phyloP scores from a whole-genome alignment of 1,140 invertebrate species.

The Solenopsis invicta region DNA sequence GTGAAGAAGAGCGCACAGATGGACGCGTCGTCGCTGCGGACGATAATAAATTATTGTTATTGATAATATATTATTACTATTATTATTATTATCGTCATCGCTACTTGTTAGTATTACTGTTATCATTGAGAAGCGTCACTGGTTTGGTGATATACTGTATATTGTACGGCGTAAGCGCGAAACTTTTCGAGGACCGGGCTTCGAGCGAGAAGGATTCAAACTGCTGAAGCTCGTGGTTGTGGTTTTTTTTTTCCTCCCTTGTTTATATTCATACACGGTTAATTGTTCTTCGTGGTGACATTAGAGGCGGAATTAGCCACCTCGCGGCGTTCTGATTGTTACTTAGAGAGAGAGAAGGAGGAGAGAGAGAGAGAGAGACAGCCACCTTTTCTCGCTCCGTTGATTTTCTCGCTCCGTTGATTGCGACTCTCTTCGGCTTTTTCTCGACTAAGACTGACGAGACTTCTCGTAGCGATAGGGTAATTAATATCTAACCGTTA shows the following conservation, averaged over 20 bases:
- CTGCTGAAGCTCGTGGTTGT: constrained; percentile 38
- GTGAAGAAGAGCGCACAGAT: constrained; percentile 58
- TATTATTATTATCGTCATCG: constrained; percentile 47
- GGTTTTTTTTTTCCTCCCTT: constrained; percentile 22
- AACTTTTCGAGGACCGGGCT: constrained; percentile 23
- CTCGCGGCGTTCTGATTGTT: constrained; percentile 70
- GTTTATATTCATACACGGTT: constrained; percentile 14
- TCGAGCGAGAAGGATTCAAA: constrained; percentile 76
- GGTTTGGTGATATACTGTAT: constrained; percentile 13
- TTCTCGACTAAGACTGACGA: constrained; percentile 21
- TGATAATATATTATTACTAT: constrained; percentile 54
- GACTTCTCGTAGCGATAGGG: constrained; percentile 6
- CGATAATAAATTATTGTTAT: constrained; percentile 65
- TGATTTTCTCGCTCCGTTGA: constrained; percentile 30
- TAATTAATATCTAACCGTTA: constrained; percentile 32
- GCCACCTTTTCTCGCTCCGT: constrained; percentile 23
- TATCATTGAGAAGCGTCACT: constrained; percentile 27
- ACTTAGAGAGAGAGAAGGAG: constrained; percentile 35
- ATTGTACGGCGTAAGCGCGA: neutral
- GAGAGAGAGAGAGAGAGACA: neutral
- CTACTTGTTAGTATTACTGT: constrained; percentile 48
- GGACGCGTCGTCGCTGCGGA: constrained; percentile 45
- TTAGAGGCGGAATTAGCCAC: constrained; percentile 67
- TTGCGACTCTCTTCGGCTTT: constrained; percentile 22
- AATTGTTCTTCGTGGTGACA: constrained; percentile 54